Evolutionary conservation across 2,797 vertebrate species (phyloP), one percentile per base, ranked within the genome.

Genomic region (Scomberomorus guttatus): DNA sequence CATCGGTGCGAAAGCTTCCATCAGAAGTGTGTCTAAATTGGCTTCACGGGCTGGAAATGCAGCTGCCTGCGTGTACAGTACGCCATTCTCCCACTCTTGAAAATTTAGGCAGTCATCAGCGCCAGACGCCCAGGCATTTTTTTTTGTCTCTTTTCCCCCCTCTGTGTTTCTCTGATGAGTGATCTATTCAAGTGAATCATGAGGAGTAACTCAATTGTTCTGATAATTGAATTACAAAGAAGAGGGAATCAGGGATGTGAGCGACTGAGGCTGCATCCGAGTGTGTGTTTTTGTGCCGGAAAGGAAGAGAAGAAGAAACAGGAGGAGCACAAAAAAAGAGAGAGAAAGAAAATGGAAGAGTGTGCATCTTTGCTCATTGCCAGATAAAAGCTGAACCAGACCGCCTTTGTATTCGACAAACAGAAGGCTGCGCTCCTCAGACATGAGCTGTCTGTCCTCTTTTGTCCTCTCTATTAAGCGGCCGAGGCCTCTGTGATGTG

Each of bases 191-290:
- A 82, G 71, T 81, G 61, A 89, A 80, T 90, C 81, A 80, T 71
- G 64, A 89, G 37, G 27, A 76, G 54, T 84, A 68, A 77, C 77
- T 68, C 60, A 61, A 67, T 85, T 86, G 76, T 60, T 22, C 64
- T 58, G 63, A 80, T 90, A 90, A 89, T 84, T 85, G 22, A 90
- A 83, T 90, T 75, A 83, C 56, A 54, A 63, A 61, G 62, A 70
- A 42, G 72, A 72, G 59, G 20, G n/a, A 70, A 59, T 78, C 4
- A 9, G 62, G 51, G 24, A 32, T 74, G 48, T 24, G 3, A 61
- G 27, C 57, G 29, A 48, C 42, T 6, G 13, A 73, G n/a, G 50
- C 55, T 63, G 39, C 42, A 54, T 75, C 0, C 27, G 46, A 58
- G 64, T 37, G 58, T 83, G 60, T 72, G 37, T 74, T 42, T 65